Percentiles rank a stretch among this genome's conserved stretches.
Evolutionary conservation across 2,113 vertebrate species (phyloP).

Genomic region (Thunnus thynnus): DNA sequence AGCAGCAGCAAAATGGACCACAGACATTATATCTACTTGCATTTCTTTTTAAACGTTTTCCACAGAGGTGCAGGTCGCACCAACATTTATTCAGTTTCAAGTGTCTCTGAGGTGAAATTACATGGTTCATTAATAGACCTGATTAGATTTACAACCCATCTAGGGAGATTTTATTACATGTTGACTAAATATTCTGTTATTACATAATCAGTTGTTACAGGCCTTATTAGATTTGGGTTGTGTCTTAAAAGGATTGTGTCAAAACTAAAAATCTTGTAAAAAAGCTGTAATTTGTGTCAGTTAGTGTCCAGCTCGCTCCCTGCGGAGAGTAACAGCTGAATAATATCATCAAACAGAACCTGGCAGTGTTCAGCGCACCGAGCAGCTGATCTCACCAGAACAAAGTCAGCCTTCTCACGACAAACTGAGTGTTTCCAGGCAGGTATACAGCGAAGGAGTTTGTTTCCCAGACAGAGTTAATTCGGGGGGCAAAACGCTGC

Average conservation of each 20-base stretch:
- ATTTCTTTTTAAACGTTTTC: neutral
- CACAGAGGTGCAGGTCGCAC: neutral
- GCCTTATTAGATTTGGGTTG: neutral
- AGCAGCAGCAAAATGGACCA: neutral
- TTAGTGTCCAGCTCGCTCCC: neutral
- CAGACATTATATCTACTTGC: neutral
- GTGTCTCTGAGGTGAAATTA: neutral
- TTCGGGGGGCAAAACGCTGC: neutral
- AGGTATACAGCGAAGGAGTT: slow-evolving; percentile 19
- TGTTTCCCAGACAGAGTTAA: slow-evolving; percentile 46
- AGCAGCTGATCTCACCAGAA: slow-evolving; percentile 41
- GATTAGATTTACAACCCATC: slow-evolving; percentile 3
- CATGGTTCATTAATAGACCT: neutral
- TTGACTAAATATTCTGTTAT: neutral
- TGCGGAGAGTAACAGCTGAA: slow-evolving; percentile 1
- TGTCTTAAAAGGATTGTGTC: neutral
- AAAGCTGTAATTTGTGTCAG: slow-evolving; percentile 12
- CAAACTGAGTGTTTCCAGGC: slow-evolving; percentile 33
- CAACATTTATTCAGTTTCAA: neutral
- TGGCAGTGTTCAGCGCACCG: slow-evolving; percentile 25
- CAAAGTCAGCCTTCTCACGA: slow-evolving; percentile 26
- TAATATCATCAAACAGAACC: slow-evolving; percentile 22
- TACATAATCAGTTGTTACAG: neutral
- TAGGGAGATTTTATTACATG: slow-evolving; percentile 10
- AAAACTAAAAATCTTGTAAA: slow-evolving; percentile 4